Base-by-base conservation (phyloP, 1,140 invertebrate genomes). In the Macrostomum lignano region DNA sequence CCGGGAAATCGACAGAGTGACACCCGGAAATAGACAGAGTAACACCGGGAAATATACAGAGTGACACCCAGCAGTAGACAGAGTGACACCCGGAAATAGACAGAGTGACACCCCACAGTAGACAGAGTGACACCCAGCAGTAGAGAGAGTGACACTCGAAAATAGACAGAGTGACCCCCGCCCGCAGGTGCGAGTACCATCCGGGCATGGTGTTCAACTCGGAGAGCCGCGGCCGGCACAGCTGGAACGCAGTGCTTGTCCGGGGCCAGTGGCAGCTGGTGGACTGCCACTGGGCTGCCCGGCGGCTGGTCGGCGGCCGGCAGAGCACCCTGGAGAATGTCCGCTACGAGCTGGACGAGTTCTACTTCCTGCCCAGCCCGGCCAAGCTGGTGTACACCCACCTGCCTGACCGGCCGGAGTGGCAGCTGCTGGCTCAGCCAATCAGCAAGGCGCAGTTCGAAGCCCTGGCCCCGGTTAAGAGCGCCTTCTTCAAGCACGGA, bases 161-260 rank as follows among this genome's bases (percentile, higher is more conserved):
- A n/a, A n/a, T n/a, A n/a, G n/a, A n/a, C n/a, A n/a, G n/a, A n/a
- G n/a, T n/a, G n/a, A n/a, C n/a, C n/a, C n/a, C n/a, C n/a, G n/a
- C n/a, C n/a, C n/a, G n/a, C n/a, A n/a, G n/a, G n/a, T n/a, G n/a
- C n/a, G 53, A 58, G 38, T 58, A 58, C 37, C 41, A 42, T 17
- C 55, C 55, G 17, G 55, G 55, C 13, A 51, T 52, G 46, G 51
- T 47, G 33, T 58, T 58, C 33, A n/a, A n/a, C n/a, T 40, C 38
- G 3, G 49, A 47, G 0, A 46, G 49, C 2, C 41, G 45, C 20
- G 52, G 51, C 36, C 48, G 53, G 36, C 55, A 58, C 39, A 51
- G 52, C 0, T 58, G 55, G 55, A 58, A 56, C 32, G 49, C 52
- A 22, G 51, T 58, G 11, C 45, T 55, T 38, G 55, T 58, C 35